Evolutionary conservation across 2,113 vertebrate genomes (phyloP).

Genomic region (Nyctereutes procyonoides): DNA sequence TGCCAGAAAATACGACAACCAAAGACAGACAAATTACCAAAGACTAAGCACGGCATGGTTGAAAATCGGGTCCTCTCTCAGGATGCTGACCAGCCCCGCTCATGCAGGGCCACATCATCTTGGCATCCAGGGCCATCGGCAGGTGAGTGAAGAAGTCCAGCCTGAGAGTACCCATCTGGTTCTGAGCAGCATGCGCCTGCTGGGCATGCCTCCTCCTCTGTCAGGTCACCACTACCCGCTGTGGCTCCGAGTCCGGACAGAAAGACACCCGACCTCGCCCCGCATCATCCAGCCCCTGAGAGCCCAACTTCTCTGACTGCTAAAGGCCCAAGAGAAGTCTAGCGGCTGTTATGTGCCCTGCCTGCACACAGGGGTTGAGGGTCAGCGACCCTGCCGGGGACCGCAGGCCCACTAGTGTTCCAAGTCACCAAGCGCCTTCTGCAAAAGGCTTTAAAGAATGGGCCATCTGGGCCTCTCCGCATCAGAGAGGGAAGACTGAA

Average conservation of each 20-base stretch:
- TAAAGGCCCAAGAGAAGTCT: background rate
- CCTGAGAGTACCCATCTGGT: background rate
- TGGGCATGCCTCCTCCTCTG: background rate
- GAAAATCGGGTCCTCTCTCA: background rate
- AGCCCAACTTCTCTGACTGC: background rate
- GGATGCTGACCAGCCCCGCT: background rate
- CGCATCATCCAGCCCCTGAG: background rate
- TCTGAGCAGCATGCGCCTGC: background rate
- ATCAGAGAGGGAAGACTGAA: background rate
- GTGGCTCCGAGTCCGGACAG: background rate
- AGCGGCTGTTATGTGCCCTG: background rate
- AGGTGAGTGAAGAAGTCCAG: no score
- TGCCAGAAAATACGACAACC: background rate
- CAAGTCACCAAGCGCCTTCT: background rate
- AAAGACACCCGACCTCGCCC: background rate
- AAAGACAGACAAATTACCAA: background rate
- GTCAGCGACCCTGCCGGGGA: background rate
- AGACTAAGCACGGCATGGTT: no score
- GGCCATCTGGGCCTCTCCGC: background rate
- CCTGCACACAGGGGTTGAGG: background rate
- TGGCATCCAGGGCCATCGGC: background rate
- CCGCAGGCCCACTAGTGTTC: background rate
- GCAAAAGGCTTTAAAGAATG: background rate
- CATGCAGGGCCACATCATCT: rapidly evolving
- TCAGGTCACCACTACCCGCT: no score